Conservation (phyloP, 2,888 invertebrate species). For the Aporophyla nigra region DNA sequence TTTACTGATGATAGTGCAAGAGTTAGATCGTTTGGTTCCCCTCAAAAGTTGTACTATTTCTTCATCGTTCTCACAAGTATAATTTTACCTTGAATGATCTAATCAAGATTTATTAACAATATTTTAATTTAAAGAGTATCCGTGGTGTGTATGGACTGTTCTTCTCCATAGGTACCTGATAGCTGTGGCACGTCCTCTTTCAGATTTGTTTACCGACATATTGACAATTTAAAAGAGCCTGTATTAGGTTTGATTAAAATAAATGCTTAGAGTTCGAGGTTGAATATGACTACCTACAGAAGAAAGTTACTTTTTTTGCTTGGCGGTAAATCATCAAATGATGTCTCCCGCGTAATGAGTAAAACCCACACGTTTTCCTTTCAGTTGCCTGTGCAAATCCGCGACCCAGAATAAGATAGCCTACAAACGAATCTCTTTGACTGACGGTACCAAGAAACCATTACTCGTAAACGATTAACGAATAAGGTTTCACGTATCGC, state of each 20-base stretch:
- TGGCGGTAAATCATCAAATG: no score
- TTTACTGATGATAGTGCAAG: neutral
- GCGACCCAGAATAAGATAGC: neutral
- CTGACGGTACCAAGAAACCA: slow-evolving; percentile 23
- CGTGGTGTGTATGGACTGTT: neutral
- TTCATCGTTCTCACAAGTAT: neutral
- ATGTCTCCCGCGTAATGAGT: no score
- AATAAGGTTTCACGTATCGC: slow-evolving; percentile 68
- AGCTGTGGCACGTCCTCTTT: neutral
- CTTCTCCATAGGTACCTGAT: neutral
- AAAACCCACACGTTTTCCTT: no score
- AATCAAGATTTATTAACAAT: neutral
- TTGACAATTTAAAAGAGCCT: neutral
- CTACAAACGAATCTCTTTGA: neutral
- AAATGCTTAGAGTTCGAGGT: neutral
- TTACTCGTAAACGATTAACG: slow-evolving; percentile 54
- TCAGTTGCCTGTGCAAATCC: no score
- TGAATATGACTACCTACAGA: no score
- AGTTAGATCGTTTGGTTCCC: neutral
- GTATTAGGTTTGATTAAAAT: neutral
- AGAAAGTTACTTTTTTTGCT: no score
- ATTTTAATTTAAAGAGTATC: neutral
- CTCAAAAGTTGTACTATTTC: neutral
- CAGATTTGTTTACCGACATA: neutral
- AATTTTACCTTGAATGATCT: neutral